A percentile compares a stretch with the other conserved stretches of the same genome.
phyloP scores from a whole-genome alignment of 2,113 vertebrate genomes.

The Ophthalmolycus amberensis region DNA sequence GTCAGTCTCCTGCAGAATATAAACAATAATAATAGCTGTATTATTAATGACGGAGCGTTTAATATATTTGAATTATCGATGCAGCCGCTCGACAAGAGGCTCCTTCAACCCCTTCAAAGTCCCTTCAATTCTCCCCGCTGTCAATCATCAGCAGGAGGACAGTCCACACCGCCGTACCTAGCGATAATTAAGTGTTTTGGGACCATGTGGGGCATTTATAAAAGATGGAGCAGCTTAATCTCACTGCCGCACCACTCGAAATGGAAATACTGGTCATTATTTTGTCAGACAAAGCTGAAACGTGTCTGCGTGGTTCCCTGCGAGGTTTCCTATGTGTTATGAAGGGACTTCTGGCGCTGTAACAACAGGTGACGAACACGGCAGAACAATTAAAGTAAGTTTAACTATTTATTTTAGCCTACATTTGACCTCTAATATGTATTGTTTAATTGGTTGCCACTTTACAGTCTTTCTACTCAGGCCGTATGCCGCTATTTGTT shows the following conservation, averaged over 20 bases:
- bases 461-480: neutral
- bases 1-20: fast-evolving
- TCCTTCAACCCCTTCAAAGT: constrained; percentile 32
- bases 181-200: constrained; percentile 69
- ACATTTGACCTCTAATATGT: neutral
- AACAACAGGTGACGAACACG: constrained; percentile 69
- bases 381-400: constrained; percentile 60
- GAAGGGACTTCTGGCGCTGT: constrained; percentile 14
- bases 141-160: constrained; percentile 78
- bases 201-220: constrained; percentile 55
- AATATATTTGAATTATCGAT: neutral
- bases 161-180: constrained; percentile 63
- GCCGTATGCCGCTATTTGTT: neutral
- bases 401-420: neutral
- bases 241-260: constrained; percentile 3
- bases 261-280: constrained; percentile 1
- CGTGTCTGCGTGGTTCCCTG: neutral
- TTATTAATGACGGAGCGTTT: neutral
- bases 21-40: fast-evolving
- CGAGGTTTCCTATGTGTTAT: neutral
- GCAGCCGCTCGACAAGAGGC: neutral
- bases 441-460: neutral
- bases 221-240: constrained; percentile 55
- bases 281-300: neutral
- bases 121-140: constrained; percentile 67